These are phyloP conservation scores for Natator depressus DNA, from an alignment of 2,113 vertebrate genomes.

Conservation along the genomic window DNA sequence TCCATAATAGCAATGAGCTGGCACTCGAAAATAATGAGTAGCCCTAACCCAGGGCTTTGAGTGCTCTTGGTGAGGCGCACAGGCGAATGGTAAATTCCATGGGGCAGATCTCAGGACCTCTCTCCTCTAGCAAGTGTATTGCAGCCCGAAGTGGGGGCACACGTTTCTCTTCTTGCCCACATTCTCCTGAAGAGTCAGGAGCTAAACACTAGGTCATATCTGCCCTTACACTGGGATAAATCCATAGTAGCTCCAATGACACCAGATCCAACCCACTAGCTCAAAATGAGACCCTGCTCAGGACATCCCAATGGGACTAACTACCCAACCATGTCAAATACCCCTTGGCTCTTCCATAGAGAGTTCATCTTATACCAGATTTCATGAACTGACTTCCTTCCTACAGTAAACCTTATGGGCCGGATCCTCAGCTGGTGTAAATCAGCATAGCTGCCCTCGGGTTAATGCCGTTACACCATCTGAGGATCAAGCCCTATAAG, in stretches of 20 bases:
- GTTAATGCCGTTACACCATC: not conserved
- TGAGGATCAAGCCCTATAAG: not conserved
- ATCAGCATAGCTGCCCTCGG: not conserved
- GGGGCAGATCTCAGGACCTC: not conserved
- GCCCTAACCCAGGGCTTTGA: not conserved
- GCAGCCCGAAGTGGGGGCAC: too few species aligned
- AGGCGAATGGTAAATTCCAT: not conserved
- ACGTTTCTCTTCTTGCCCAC: not conserved
- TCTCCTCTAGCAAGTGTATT: not conserved
- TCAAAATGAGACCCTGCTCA: not conserved
- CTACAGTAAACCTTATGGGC: not conserved
- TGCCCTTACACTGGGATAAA: not conserved
- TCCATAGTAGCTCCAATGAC: not conserved
- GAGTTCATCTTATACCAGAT: not conserved
- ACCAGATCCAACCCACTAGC: not conserved
- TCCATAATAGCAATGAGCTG: not conserved
- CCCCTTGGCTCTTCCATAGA: not conserved
- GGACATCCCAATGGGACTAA: not conserved
- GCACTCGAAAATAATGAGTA: not conserved
- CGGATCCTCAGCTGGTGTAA: not conserved
- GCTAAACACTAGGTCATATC: not conserved
- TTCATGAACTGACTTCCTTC: not conserved
- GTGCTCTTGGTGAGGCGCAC: not conserved
- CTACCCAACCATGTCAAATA: not conserved
- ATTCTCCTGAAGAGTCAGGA: not conserved